These are phyloP conservation scores for Hydrolagus affinis DNA, from an alignment of 2,113 vertebrate species.

Conservation along the genomic window DNA sequence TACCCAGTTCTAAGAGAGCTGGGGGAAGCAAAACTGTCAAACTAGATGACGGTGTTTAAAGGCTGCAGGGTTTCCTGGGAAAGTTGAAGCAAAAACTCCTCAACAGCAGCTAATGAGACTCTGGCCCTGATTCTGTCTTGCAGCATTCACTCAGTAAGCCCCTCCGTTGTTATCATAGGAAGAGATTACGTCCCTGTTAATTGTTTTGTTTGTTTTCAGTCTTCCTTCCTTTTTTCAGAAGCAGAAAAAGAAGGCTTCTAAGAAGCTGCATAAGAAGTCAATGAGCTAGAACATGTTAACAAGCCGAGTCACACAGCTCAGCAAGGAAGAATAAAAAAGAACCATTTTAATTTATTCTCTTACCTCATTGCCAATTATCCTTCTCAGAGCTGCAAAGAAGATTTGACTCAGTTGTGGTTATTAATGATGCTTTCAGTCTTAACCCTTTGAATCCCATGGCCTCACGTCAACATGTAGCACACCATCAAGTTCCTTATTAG, in stretches of 20 bases:
- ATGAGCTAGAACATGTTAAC: constrained; percentile 65
- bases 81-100: not conserved
- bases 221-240: constrained; percentile 11
- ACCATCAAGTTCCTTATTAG: not conserved
- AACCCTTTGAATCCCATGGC: constrained; percentile 12
- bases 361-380: constrained; percentile 21
- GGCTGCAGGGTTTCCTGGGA: constrained; percentile 14
- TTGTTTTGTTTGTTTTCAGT: constrained; percentile 33
- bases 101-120: constrained; percentile 13
- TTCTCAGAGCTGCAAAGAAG: not conserved
- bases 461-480: not conserved
- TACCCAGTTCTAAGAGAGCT: not conserved
- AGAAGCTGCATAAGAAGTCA: constrained; percentile 53
- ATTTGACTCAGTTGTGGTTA: not conserved
- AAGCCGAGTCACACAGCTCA: constrained; percentile 39
- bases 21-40: not conserved
- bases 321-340: constrained; percentile 11
- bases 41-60: constrained; percentile 10
- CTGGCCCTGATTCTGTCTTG: not conserved
- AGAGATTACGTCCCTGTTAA: constrained; percentile 31
- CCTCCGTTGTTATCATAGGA: constrained; percentile 21
- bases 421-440: constrained; percentile 18
- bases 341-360: constrained; percentile 31
- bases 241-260: constrained; percentile 21
- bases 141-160: constrained; percentile 24